Evolutionary conservation across 2,797 vertebrate species (phyloP).

Genomic region (Aulostomus chinensis): DNA sequence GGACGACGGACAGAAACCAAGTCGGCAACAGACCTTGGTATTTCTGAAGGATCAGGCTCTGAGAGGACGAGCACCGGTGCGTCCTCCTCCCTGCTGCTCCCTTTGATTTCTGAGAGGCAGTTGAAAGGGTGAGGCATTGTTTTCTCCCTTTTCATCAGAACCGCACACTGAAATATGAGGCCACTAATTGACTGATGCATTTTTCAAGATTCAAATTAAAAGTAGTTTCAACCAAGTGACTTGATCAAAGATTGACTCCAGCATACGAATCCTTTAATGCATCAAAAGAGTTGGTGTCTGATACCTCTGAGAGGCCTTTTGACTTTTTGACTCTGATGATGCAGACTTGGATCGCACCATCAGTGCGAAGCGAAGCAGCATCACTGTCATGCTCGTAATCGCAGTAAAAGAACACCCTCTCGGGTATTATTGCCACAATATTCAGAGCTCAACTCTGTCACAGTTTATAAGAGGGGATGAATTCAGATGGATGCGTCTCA

Average conservation of each 20-base stretch:
- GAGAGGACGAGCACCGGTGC: too few species aligned
- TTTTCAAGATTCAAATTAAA: background rate
- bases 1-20: too few species aligned
- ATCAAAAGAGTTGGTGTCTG: conserved; percentile 22
- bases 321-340: conserved; percentile 50
- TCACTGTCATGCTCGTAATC: conserved; percentile 63
- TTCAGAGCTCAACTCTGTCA: conserved; percentile 58
- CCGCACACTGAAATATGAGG: background rate
- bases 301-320: conserved; percentile 32
- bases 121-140: too few species aligned
- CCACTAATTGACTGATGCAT: too few species aligned
- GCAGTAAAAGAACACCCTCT: conserved; percentile 60
- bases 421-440: conserved; percentile 64
- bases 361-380: conserved; percentile 31
- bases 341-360: conserved; percentile 21
- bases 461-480: conserved; percentile 55
- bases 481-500: conserved; percentile 59
- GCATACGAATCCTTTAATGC: too few species aligned
- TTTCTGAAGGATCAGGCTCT: too few species aligned
- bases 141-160: background rate
- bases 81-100: too few species aligned
- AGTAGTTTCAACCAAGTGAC: background rate
- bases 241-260: conserved; percentile 6
- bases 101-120: too few species aligned
- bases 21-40: too few species aligned